Base-by-base conservation (phyloP, 1,140 invertebrate species). In the Battus philenor region DNA sequence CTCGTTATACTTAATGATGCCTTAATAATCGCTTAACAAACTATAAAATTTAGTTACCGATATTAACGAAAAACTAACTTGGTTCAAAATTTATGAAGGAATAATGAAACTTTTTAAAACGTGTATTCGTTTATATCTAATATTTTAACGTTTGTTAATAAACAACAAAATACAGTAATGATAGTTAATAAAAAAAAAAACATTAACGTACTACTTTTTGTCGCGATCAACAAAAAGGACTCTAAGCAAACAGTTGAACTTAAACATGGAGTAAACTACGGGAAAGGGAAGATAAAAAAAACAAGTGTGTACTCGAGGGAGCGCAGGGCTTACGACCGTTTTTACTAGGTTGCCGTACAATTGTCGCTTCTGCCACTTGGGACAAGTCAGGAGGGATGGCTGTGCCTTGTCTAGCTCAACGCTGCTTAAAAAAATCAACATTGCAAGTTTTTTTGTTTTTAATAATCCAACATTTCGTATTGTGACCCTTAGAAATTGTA, bases 291-390 rank as follows among this genome's bases (percentile, higher is more conserved):
- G 50, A 48, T 54, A 41, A 27, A 48, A 47, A 63, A 55, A 64
- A 64, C 50, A 56, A 46, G 50, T 31, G 44, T 52, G 44, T 56
- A 30, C 64, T 41, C 60, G 27, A 20, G 64, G 60, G 64, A 58
- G 49, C 63, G 63, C 50, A 61, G 44, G 52, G 59, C 59, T 55
- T 60, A 58, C 60, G 64, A 61, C 50, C 52, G 49, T 65, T 70
- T 65, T 70, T 65, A 70, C 52, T 70, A 36, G 33, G 49, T 46
- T 57, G 41, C 49, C 44, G 38, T 51, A 49, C 67, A 67, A 67
- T 70, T 70, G 67, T 70, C 67, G 52, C 56, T 45, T 31, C 24
- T 39, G 36, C 50, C 67, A 44, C 64, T 50, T 46, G 67, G 67
- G 67, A 70, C 57, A 16, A 27, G 29, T 30, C 26, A 17, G 44